These are phyloP conservation scores for Cardiocondyla obscurior DNA, from an alignment of 1,140 invertebrate species.

Conservation along the genomic window DNA sequence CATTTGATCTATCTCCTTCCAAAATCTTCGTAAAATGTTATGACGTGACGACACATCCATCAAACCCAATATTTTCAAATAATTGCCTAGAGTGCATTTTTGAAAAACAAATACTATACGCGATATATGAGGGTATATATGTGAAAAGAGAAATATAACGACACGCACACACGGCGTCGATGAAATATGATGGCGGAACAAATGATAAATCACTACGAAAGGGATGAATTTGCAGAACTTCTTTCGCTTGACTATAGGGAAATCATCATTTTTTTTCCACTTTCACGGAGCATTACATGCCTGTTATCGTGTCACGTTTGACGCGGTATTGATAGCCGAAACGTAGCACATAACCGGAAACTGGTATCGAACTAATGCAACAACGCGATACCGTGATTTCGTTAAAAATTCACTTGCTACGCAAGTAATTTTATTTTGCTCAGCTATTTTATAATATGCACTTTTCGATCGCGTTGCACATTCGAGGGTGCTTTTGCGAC, in stretches of 20 bases:
- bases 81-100: constrained; percentile 46
- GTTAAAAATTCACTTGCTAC: constrained; percentile 6
- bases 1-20: not conserved
- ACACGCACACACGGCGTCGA: constrained; percentile 12
- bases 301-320: constrained; percentile 30
- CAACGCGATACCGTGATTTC: not conserved
- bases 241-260: constrained; percentile 40
- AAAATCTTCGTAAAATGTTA: not conserved
- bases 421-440: too few species aligned
- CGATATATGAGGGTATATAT: not conserved
- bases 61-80: constrained; percentile 43
- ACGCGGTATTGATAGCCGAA: constrained; percentile 37
- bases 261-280: constrained; percentile 54
- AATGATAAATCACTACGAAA: constrained; percentile 60
- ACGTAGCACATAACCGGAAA: constrained; percentile 7
- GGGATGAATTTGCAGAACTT: constrained; percentile 55
- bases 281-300: constrained; percentile 51
- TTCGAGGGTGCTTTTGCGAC: not conserved
- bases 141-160: not conserved
- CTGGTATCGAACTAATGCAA: not conserved
- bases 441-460: not conserved
- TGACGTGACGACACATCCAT: constrained; percentile 22
- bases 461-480: not conserved
- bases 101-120: constrained; percentile 19
- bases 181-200: constrained; percentile 54